Conservation (phyloP, 2,888 invertebrate species). For the Augiades crinisus region DNA sequence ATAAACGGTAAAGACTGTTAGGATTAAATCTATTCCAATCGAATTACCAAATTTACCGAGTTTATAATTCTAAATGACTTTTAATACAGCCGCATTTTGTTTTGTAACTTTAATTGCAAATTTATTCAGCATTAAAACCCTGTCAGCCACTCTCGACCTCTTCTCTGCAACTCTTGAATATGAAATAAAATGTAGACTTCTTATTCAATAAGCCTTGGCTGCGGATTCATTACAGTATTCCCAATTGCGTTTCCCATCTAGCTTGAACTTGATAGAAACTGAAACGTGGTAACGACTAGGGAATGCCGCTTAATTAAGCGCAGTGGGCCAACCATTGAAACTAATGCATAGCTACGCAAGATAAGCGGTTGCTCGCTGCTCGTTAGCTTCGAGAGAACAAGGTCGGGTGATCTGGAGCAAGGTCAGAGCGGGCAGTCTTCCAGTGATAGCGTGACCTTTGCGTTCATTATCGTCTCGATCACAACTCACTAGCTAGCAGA, state of each 20-base stretch:
- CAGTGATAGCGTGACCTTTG: slow-evolving; percentile 75
- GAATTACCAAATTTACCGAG: too few relatives aligned
- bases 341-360: slow-evolving; percentile 52
- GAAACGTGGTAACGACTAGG: slow-evolving; percentile 38
- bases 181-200: background rate
- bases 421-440: slow-evolving; percentile 65
- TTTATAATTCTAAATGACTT: too few relatives aligned
- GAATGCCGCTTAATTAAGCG: slow-evolving; percentile 58
- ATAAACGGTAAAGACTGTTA: too few relatives aligned
- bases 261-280: slow-evolving; percentile 20
- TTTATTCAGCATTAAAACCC: background rate
- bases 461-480: slow-evolving; percentile 59
- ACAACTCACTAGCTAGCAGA: slow-evolving; percentile 32
- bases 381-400: slow-evolving; percentile 64
- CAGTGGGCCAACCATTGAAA: slow-evolving; percentile 56
- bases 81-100: too few relatives aligned
- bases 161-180: too few relatives aligned
- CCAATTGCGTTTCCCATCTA: slow-evolving; percentile 25
- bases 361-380: slow-evolving; percentile 50
- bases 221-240: slow-evolving; percentile 14
- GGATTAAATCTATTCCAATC: too few relatives aligned
- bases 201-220: background rate
- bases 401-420: slow-evolving; percentile 70
- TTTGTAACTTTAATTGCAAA: too few relatives aligned
- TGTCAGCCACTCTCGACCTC: too few relatives aligned